Base-by-base conservation (phyloP, 2,888 invertebrate genomes). In the Melanargia galathea region DNA sequence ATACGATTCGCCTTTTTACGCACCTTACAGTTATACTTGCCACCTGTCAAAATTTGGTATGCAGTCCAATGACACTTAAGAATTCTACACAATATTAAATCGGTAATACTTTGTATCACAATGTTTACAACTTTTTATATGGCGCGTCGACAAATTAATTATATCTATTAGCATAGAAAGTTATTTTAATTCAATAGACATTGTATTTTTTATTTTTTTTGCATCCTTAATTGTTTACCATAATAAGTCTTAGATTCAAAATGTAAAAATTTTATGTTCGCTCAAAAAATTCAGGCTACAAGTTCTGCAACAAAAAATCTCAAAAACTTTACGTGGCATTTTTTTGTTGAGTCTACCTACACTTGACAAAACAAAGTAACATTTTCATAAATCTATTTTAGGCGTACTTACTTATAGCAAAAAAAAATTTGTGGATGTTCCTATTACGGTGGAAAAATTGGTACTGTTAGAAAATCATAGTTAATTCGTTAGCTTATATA, bases 1-100 rank as follows among this genome's bases (percentile, higher is more conserved):
- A 65, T 69, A 54, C 64, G 60, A 65, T 69, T 64, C 63, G 62
- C 57, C 45, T 48, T 64, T 64, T 64, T 46, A 55, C 58, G 63
- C 43, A 58, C 60, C 62, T 60, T 62, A 68, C 66, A 65, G 66
- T 66, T 66, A 65, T 45, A 57, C 60, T 65, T 63, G 65, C 64
- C 64, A 68, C 64, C 69, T 69, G 64, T 63, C 60, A 56, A 60
- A 63, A 65, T 64, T 60, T 46, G 35, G 11, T 45, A 55, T 67
- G 65, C 45, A 40, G 52, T 64, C 57, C 43, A 45, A 52, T 57
- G 57, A 52, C 20, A 51, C 43, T 51, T 65, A 38, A 26, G 45
- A 61, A 43, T 57, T 45, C 26, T n/a, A 22, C 10, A 24, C 22
- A 16, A 43, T 11, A 26, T 43, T 35, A 38, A 30, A 51, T 43